Conservation (phyloP, 2,113 vertebrate species). For the Malurus cyaneus region DNA sequence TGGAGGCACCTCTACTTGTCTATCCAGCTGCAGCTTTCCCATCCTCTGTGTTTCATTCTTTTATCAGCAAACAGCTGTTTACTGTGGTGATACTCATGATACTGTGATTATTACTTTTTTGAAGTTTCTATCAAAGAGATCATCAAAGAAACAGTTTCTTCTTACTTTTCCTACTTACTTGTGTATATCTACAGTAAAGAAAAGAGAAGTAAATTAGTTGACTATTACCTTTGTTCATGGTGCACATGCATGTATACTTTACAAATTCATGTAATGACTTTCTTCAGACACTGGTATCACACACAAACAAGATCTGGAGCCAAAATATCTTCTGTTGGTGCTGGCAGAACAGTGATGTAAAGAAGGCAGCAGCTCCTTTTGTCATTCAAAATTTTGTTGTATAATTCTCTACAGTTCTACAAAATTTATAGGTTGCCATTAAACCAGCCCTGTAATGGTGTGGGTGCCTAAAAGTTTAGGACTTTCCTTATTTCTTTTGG, state of each 20-base stretch:
- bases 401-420: not conserved
- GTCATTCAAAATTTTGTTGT: not conserved
- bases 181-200: not conserved
- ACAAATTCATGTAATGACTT: not conserved
- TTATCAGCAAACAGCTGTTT: not conserved
- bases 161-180: not conserved
- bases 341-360: not conserved
- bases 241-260: not conserved
- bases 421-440: not conserved
- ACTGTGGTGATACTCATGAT: not conserved
- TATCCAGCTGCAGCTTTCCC: not conserved
- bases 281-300: not conserved
- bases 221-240: not conserved
- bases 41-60: not conserved
- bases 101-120: not conserved
- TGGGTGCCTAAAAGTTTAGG: not conserved
- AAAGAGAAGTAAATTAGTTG: not conserved
- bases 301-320: not conserved
- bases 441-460: not conserved
- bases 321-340: not conserved
- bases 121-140: not conserved
- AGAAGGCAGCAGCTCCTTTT: not conserved
- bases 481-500: conserved; percentile 10
- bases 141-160: not conserved
- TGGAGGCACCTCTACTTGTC: not conserved